A percentile compares a stretch with the other conserved stretches of the same genome.
phyloP scores from a whole-genome alignment of 2,113 vertebrate genomes.

The Nothobranchius kuhntae region DNA sequence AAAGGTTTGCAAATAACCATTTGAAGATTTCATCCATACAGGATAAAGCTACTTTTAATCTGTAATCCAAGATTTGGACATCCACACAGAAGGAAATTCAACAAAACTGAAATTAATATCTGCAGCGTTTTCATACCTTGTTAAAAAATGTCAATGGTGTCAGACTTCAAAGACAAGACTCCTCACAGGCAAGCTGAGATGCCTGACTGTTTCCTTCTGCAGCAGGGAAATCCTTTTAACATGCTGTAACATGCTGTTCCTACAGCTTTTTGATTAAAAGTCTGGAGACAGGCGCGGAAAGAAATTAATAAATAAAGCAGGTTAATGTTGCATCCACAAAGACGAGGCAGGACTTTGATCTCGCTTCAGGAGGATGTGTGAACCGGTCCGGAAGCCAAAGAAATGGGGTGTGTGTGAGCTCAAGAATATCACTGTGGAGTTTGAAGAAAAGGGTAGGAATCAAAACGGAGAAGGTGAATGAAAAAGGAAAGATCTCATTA shows the following conservation, averaged over 20 bases:
- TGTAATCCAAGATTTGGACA: background rate
- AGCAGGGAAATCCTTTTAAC: slow-evolving; percentile 43
- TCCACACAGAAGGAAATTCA: slow-evolving; percentile 1
- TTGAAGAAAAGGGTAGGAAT: slow-evolving; percentile 3
- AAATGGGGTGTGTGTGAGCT: slow-evolving; percentile 1
- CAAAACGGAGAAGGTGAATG: slow-evolving; percentile 20
- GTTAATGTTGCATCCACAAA: slow-evolving; percentile 52
- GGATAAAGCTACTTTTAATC: background rate
- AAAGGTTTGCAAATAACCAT: background rate
- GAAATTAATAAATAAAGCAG: slow-evolving; percentile 58
- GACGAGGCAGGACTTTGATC: slow-evolving; percentile 66
- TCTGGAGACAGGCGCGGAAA: slow-evolving; percentile 40
- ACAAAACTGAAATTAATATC: slow-evolving; percentile 26
- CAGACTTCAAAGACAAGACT: slow-evolving; percentile 55
- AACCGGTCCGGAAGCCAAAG: slow-evolving; percentile 24
- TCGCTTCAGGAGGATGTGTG: slow-evolving; percentile 37
- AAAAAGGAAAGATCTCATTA: slow-evolving; percentile 31
- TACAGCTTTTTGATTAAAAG: slow-evolving; percentile 55
- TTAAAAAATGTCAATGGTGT: slow-evolving; percentile 31
- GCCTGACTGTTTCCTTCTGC: slow-evolving; percentile 10
- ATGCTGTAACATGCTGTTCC: slow-evolving; percentile 33
- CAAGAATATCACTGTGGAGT: background rate
- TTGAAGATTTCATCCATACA: background rate
- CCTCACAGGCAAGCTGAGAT: slow-evolving; percentile 39
- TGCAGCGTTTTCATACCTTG: slow-evolving; percentile 33